Percentiles rank a stretch among this genome's conserved stretches.
These are phyloP conservation scores for Tuta absoluta DNA, from an alignment of 2,888 invertebrate species.

Conservation along the genomic window DNA sequence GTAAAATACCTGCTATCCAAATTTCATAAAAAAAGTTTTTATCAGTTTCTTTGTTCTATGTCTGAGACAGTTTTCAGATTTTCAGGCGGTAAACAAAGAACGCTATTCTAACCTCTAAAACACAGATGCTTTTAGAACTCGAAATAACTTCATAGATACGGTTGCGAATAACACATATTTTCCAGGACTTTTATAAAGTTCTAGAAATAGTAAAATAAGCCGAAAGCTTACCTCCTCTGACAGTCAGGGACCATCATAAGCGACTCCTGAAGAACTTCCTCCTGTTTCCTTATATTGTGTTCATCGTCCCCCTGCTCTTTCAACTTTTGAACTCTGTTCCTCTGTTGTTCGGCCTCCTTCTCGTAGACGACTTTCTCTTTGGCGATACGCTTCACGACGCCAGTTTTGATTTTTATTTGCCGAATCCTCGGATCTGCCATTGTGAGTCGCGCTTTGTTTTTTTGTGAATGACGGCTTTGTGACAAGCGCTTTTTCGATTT, in stretches of 20 bases:
- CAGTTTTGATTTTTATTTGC: conserved; percentile 94
- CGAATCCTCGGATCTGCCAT: conserved; percentile 95
- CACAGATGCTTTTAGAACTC: neutral
- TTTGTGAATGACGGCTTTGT: conserved; percentile 19
- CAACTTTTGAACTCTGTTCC: conserved; percentile 86
- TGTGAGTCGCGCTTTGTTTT: conserved; percentile 29
- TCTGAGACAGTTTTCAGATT: neutral
- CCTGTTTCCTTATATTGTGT: conserved; percentile 90
- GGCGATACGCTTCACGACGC: conserved; percentile 93
- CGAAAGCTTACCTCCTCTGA: conserved; percentile 83
- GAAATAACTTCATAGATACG: neutral
- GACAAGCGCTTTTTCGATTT: conserved; percentile 14
- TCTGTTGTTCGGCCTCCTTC: conserved; percentile 89
- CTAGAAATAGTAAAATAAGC: conserved; percentile 23
- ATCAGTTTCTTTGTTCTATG: neutral
- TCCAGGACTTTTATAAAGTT: neutral
- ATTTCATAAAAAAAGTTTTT: neutral
- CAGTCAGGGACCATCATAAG: conserved; percentile 97
- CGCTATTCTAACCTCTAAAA: conserved; percentile 17
- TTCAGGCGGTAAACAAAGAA: conserved; percentile 3
- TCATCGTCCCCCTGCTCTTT: conserved; percentile 90
- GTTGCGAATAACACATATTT: neutral
- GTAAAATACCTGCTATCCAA: too few species aligned
- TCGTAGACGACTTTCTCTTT: conserved; percentile 95
- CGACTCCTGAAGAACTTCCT: conserved; percentile 93